Evolutionary conservation across 53 echinoderm and acorn worm species (phyloP), one percentile per base, ranked within the genome.

Genomic region (Temnopleurus reevesii): DNA sequence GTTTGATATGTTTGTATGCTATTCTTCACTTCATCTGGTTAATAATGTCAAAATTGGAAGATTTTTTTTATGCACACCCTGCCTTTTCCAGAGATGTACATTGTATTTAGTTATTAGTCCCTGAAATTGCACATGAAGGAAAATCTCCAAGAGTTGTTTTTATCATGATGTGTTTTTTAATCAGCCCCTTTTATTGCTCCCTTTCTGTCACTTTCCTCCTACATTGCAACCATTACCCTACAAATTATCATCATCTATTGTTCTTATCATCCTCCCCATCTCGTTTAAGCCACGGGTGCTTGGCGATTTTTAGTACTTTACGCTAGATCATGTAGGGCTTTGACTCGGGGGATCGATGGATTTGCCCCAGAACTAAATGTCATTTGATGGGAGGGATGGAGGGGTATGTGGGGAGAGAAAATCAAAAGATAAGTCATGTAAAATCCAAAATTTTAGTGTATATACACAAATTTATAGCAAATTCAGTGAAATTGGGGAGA

Each of bases 141-240:
- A 71, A 71, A 71, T 71, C 71, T 38, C 71, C 36, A 71, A 41
- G 30, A 3, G 4, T 34, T 13, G 2, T 71, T 1, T 36, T 41
- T 66, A 0, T 13, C 9, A 64, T 64, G 35, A 64, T 64, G 4
- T 31, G 47, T 79, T 29, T 49, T 49, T 79, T 38, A 47, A 46
- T 41, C 41, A 28, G 45, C 49, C 46, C 2, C 36, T 79, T 79
- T 79, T 17, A 29, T 28, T 47, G 36, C 79, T 28, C 46, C 27
- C 27, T 46, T 27, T 8, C 49, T 79, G 79, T 27, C 30, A 71
- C 41, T 38, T 71, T 71, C 43, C 1, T 49, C 49, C 79, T 47
- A 46, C 28, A 28, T 6, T 47, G 28, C 79, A 49, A 79, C 79
- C 79, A 79, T 79, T 79, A 79, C 79, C 79, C 79, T 29, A 79